Evolutionary conservation across 1,140 invertebrate species (phyloP), one percentile per base, ranked within the genome.

Genomic region (Ceratoteleas bidentatus): DNA sequence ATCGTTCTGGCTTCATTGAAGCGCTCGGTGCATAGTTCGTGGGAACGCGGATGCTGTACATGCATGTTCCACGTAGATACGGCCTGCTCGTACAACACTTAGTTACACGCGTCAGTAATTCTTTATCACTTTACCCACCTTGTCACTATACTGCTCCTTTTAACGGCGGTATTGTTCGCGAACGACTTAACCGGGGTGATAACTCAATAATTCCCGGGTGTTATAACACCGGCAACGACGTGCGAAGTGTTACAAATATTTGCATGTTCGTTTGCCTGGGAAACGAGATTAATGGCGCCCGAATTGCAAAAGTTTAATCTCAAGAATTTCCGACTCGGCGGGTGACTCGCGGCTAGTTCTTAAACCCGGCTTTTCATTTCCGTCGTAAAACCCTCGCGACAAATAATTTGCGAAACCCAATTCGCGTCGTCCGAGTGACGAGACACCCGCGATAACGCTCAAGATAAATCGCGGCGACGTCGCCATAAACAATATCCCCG

Each of bases 141-240:
- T 77, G 83, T 81, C 83, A 68, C 78, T 77, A 65, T 78, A 78
- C 70, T 78, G 79, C 79, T 82, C 61, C 79, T 84, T 82, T 79
- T 84, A 84, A 84, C 83, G 83, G 79, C 83, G 74, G 80, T 74
- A 84, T 84, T 85, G 80, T 85, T 85, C 64, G 68, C 72, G 15
- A 53, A 60, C 61, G 15, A 62, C 64, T 24, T 70, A 62, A 69
- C 57, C 40, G 56, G 47, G 54, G 58, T 74, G 82, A 84, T 81
- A 74, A 61, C 69, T 84, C 69, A 75, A 77, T 84, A 75, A 78
- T 77, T 84, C 40, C 43, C 11, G 11, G 9, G 57, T 52, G 11
- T 47, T 57, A 49, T 3, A 49, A 14, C n/a, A 14, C 45, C 0
- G 50, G 45, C 47, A 11, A 57, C 61, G 32, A 49, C n/a, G 6